phyloP scores from a whole-genome alignment of 2,113 vertebrate species.

The Lathamus discolor region DNA sequence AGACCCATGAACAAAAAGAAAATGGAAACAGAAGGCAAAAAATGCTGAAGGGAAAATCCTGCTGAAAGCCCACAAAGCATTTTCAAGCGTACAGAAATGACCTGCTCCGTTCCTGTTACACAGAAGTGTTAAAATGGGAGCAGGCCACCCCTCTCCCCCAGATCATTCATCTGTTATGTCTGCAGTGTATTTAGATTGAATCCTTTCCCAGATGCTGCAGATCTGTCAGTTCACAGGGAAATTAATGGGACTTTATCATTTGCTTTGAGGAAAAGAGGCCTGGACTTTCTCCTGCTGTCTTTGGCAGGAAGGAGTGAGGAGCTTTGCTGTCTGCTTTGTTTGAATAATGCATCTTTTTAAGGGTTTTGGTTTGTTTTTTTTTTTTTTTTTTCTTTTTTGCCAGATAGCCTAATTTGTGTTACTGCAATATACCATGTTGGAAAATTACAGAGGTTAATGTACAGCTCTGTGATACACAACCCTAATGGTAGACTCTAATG shows the following conservation, averaged over 20 bases:
- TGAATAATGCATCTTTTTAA: slow-evolving; percentile 9
- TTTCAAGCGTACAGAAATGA: background rate
- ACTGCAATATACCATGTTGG: slow-evolving; percentile 6
- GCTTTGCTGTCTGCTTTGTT: slow-evolving; percentile 27
- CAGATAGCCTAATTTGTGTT: slow-evolving; percentile 16
- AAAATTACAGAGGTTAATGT: slow-evolving; percentile 35
- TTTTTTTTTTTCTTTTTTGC: background rate
- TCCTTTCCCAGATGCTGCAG: background rate
- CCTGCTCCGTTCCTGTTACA: background rate
- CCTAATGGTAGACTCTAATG: slow-evolving; percentile 37
- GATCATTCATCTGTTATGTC: slow-evolving; percentile 16
- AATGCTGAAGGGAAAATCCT: slow-evolving; percentile 16
- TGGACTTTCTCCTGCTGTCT: slow-evolving; percentile 53
- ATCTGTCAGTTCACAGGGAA: slow-evolving; percentile 32
- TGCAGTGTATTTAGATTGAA: background rate
- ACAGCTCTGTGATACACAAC: slow-evolving; percentile 15
- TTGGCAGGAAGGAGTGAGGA: slow-evolving; percentile 24
- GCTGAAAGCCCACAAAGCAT: slow-evolving; percentile 2
- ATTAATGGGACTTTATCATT: slow-evolving; percentile 54
- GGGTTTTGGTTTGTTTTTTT: background rate
- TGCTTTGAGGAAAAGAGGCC: slow-evolving; percentile 36
- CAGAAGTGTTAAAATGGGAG: slow-evolving; percentile 36
- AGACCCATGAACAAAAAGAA: background rate
- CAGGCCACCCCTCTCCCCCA: background rate
- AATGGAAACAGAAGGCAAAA: slow-evolving; percentile 25